phyloP scores from a whole-genome alignment of 2,888 invertebrate genomes.

The Sminthurinus aureus region DNA sequence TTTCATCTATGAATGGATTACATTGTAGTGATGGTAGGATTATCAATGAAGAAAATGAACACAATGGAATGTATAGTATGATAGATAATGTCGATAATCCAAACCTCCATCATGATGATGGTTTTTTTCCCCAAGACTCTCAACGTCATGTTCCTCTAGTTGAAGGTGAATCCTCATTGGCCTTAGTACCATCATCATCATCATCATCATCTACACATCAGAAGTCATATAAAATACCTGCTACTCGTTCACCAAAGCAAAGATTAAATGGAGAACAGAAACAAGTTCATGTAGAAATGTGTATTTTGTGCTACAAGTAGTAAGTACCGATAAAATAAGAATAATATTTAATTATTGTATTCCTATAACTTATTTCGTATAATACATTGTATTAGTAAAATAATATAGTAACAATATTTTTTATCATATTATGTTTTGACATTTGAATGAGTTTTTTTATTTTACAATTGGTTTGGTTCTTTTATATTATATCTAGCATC shows the following conservation, averaged over 20 bases:
- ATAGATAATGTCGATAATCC: not conserved
- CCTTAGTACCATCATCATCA: not conserved
- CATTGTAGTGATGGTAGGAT: not conserved
- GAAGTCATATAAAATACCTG: not conserved
- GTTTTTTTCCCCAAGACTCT: no score
- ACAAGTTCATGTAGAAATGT: slow-evolving; percentile 31
- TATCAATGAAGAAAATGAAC: not conserved
- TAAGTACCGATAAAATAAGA: no score
- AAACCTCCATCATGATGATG: no score
- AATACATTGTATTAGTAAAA: not conserved
- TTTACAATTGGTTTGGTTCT: no score
- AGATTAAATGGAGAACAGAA: not conserved
- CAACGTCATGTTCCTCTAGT: no score
- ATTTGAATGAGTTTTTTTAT: no score
- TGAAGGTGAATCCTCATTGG: no score
- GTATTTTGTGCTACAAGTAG: slow-evolving; percentile 31
- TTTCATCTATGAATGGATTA: not conserved
- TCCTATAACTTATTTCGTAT: not conserved
- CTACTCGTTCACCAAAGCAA: not conserved
- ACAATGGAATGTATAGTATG: not conserved
- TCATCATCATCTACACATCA: not conserved
- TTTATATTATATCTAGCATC: slow-evolving; percentile 27
- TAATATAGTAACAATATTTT: no score
- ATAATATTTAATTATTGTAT: no score
- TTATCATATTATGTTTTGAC: no score